Base-by-base conservation (phyloP, 2,113 vertebrate genomes). In the Paramisgurnus dabryanus region DNA sequence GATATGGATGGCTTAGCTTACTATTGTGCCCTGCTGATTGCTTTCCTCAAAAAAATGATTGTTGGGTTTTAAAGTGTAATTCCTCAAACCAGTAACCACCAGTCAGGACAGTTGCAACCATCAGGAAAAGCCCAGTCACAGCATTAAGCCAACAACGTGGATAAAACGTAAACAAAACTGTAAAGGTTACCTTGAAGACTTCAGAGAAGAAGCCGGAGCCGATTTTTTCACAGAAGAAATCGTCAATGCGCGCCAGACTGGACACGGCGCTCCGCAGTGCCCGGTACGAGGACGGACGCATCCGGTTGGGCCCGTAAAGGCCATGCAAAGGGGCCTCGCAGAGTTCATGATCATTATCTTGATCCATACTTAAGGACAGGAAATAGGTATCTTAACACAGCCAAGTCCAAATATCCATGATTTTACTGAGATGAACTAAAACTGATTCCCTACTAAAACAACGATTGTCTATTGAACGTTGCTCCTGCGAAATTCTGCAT, bases 221-320 rank as follows among this genome's bases (percentile, higher is more conserved):
- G 13, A 98, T 97, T 91, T 96, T 97, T 91, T 98, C 97, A 82
- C 97, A 97, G 93, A 95, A 95, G 90, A 98, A 98, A 91, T 98
- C 97, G 9, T 98, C 97, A 27, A 98, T 94, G 17, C 97, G 93
- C 50, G 96, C 95, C 87, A 98, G 91, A 79, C 94, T 97, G 90
- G 96, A 97, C 86, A 97, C 96, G 0, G 96, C 96, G 67, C 96
- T 97, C 87, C 96, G 93, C 85, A 98, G 92, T 66, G 97, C 97
- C 80, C 95, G 90, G 90, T 97, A 98, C 0, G 96, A 97, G 18
- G 97, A 98, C 6, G 95, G 94, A 17, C 94, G 93, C 81, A 94
- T 92, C 70, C 95, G 92, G 90, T 94, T 93, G 17, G 93, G 91
- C 4, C 94, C 94, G 39, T 92, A 92, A 79, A 92, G 90, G 40